Percentiles rank a stretch among this genome's conserved stretches.
Evolutionary conservation across 2,888 invertebrate species (phyloP).

Genomic region (Esperia sulphurella): DNA sequence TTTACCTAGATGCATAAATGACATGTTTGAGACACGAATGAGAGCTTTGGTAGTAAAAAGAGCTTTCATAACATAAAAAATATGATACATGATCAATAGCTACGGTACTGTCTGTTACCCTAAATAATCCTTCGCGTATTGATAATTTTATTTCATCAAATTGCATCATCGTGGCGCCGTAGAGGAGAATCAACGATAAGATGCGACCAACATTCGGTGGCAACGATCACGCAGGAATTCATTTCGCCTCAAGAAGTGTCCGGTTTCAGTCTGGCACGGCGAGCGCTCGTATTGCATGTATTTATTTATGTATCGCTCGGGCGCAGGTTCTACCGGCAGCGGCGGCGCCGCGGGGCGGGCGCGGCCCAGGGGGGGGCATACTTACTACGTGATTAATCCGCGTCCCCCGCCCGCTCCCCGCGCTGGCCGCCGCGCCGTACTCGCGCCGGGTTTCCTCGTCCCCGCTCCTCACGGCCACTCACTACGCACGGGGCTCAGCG

Average conservation of each 20-base stretch:
- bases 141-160: not conserved
- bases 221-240: slow-evolving; percentile 69
- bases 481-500: slow-evolving; percentile 75
- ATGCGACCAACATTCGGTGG: slow-evolving; percentile 53
- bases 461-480: slow-evolving; percentile 79
- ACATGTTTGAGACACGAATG: no score
- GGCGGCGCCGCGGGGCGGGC: slow-evolving; percentile 39
- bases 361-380: slow-evolving; percentile 63
- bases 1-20: no score
- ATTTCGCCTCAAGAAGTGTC: slow-evolving; percentile 71
- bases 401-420: slow-evolving; percentile 34
- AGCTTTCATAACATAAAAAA: no score
- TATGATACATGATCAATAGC: no score
- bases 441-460: slow-evolving; percentile 78
- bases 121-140: not conserved
- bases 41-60: no score
- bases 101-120: not conserved
- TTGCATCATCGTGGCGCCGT: slow-evolving; percentile 1
- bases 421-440: slow-evolving; percentile 45
- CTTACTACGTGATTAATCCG: slow-evolving; percentile 79
- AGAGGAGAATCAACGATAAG: not conserved
- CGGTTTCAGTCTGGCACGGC: slow-evolving; percentile 76
- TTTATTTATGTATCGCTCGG: slow-evolving; percentile 74
- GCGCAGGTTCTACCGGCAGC: slow-evolving; percentile 64
- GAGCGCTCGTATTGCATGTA: slow-evolving; percentile 65